phyloP scores from a whole-genome alignment of 2,888 invertebrate species.

The Hydroisotoma schaefferi region DNA sequence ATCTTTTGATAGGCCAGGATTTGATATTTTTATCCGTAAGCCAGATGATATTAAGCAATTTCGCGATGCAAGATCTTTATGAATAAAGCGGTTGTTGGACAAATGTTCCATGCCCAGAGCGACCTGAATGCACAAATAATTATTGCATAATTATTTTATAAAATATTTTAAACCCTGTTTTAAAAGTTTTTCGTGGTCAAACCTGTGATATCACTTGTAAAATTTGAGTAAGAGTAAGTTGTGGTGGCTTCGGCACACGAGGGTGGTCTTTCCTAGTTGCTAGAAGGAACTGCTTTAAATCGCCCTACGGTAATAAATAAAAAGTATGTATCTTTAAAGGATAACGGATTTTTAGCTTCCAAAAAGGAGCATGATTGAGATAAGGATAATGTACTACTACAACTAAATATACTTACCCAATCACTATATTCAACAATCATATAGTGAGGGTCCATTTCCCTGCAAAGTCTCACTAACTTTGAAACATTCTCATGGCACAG shows the following conservation, averaged over 20 bases:
- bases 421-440: constrained; percentile 88
- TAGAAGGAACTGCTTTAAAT: constrained; percentile 81
- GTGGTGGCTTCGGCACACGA: constrained; percentile 57
- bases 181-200: background rate
- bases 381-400: too few relatives aligned
- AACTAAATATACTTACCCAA: too few relatives aligned
- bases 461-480: constrained; percentile 53
- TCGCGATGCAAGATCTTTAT: constrained; percentile 85
- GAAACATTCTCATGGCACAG: constrained; percentile 78
- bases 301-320: constrained; percentile 63
- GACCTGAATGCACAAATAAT: constrained; percentile 58
- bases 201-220: constrained; percentile 59
- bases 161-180: background rate
- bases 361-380: constrained; percentile 11
- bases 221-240: constrained; percentile 65
- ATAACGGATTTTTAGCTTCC: too few relatives aligned
- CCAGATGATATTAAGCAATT: constrained; percentile 82
- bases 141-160: background rate
- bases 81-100: constrained; percentile 71
- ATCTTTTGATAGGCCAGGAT: constrained; percentile 73
- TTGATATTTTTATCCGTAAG: constrained; percentile 76
- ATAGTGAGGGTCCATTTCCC: constrained; percentile 79
- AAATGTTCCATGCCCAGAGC: constrained; percentile 78
- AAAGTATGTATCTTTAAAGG: too few relatives aligned
- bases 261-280: constrained; percentile 59